Conservation (phyloP, 37 sponge, comb jelly and placozoan species). For the Geodia barretti region DNA sequence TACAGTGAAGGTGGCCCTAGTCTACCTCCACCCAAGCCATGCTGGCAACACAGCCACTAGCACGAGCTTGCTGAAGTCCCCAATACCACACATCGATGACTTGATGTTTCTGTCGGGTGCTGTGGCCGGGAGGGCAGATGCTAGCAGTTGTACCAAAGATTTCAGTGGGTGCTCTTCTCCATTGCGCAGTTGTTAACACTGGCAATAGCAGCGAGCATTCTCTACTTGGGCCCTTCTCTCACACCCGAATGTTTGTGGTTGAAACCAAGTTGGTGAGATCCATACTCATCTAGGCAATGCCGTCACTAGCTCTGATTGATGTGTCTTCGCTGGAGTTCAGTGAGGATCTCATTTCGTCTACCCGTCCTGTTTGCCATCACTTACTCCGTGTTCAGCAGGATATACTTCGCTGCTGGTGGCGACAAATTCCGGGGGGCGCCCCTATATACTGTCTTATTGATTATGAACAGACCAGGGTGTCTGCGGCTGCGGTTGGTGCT, state of each 20-base stretch:
- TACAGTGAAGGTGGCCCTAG: constrained; percentile 22
- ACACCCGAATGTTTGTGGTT: not conserved
- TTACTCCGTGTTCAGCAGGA: constrained; percentile 54
- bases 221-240: constrained; percentile 61
- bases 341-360: constrained; percentile 52
- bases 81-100: not conserved
- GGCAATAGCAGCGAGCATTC: constrained; percentile 20
- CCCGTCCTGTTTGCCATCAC: constrained; percentile 6
- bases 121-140: constrained; percentile 8
- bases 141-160: constrained; percentile 61
- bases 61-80: not conserved
- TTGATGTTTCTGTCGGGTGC: constrained; percentile 13
- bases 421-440: constrained; percentile 30
- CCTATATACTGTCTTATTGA: constrained; percentile 63
- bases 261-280: constrained; percentile 31
- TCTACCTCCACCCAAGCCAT: no score
- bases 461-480: constrained; percentile 45
- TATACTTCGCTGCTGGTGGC: constrained; percentile 66
- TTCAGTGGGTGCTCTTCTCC: constrained; percentile 55
- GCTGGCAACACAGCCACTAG: not conserved
- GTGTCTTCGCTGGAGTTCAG: constrained; percentile 34
- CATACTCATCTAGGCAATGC: constrained; percentile 59
- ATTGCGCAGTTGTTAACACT: no score
- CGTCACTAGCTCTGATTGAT: constrained; percentile 49
- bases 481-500: constrained; percentile 20